Evolutionary conservation across 1,140 invertebrate species (phyloP), one percentile per base, ranked within the genome.

Genomic region (Probaryconus sp.): DNA sequence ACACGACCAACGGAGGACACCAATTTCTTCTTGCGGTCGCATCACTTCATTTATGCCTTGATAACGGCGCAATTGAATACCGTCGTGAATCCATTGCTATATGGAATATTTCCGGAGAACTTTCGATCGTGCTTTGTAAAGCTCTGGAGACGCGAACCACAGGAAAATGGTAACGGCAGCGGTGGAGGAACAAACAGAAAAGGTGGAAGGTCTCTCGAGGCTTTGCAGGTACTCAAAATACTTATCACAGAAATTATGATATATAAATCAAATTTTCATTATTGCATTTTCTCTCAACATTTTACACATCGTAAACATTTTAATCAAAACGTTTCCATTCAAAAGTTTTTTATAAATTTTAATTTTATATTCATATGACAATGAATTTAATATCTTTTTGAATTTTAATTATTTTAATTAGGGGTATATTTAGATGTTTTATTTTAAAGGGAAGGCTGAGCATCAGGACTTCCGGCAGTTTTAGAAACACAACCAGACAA

Each of bases 51-150:
- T 5, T 88, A 87, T 83, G 82, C 91, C 2, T 84, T 93, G 18
- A 82, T 91, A 5, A 82, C 92, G 0, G 92, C 91, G 2, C 90
- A 93, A 48, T 82, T 92, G 9, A 94, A 94, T 79, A 93, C 92
- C 4, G 91, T 93, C 68, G 91, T 94, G 37, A 95, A 95, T 87
- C 94, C 94, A 1, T 83, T 95, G 9, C 89, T 95, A 9, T 95
- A 94, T 78, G 93, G 94, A 38, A 90, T 94, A 53, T 90, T 94
- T 76, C 94, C 93, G 3, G 93, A 93, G 58, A 93, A 92, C 79
- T 94, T 95, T 82, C 87, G 93, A 72, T 88, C 90, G 45, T 90
- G 90, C 76, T 82, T 89, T 6, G 53, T 79, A 1, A 85, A 86
- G 43, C 75, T 89, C 9, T 89, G 87, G 83, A 58, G 75, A 30